Evolutionary conservation across 2,113 vertebrate species (phyloP).

Genomic region (Lichenostomus cassidix): DNA sequence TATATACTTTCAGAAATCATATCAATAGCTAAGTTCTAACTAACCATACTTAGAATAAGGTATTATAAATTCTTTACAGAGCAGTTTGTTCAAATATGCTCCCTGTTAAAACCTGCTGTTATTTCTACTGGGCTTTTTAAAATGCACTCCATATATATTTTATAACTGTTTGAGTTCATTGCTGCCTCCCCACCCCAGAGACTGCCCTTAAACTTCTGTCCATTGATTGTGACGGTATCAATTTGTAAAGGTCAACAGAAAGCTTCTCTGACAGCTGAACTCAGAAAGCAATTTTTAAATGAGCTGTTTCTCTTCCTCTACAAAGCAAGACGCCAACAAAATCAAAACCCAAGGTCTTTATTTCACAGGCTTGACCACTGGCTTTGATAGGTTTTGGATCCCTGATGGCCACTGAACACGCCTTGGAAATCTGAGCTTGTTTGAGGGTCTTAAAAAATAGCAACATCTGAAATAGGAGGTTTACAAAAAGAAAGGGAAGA

Average conservation of each 20-base stretch:
- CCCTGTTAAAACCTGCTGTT: not conserved
- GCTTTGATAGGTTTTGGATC: not conserved
- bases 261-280: conserved; percentile 19
- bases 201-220: conserved; percentile 9
- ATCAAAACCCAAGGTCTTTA: not conserved
- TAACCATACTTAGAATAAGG: not conserved
- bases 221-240: conserved; percentile 35
- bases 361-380: not conserved
- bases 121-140: not conserved
- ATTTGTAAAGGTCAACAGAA: conserved; percentile 51
- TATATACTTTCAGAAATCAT: not conserved
- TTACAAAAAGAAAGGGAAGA: not conserved
- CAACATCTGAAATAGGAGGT: not conserved
- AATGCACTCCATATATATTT: not conserved
- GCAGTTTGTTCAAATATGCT: not conserved
- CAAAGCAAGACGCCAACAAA: conserved; percentile 12
- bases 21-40: not conserved
- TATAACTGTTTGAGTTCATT: not conserved
- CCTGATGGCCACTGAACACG: not conserved
- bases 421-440: not conserved
- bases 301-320: not conserved
- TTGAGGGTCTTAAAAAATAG: not conserved
- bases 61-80: not conserved
- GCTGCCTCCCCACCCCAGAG: not conserved
- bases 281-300: conserved; percentile 30